Evolutionary conservation across 2,888 invertebrate genomes (phyloP).

Genomic region (Amphipyra berbera): DNA sequence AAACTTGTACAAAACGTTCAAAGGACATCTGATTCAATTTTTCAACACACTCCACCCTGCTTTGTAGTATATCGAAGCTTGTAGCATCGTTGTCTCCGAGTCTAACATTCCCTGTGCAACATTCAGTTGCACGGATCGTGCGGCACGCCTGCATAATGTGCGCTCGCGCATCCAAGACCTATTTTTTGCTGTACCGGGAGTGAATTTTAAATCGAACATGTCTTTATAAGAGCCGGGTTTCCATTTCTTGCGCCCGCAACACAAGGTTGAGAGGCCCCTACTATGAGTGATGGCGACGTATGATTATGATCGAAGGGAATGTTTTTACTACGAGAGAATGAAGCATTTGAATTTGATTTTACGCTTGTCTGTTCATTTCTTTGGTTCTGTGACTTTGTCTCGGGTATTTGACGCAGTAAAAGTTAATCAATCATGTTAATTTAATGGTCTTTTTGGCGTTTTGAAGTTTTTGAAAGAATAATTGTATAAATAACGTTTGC

Average conservation of each 20-base stretch:
- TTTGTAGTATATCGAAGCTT: slow-evolving; percentile 47
- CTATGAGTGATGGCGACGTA: slow-evolving; percentile 52
- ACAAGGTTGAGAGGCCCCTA: slow-evolving; percentile 59
- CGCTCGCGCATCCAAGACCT: slow-evolving; percentile 77
- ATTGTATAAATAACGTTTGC: slow-evolving; percentile 24
- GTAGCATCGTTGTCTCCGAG: slow-evolving; percentile 54
- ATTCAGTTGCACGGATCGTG: slow-evolving; percentile 77
- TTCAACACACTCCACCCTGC: slow-evolving; percentile 25
- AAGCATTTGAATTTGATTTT: slow-evolving; percentile 27
- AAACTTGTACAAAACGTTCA: slow-evolving; percentile 30
- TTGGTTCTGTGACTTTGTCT: slow-evolving; percentile 13
- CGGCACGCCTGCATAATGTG: slow-evolving; percentile 88
- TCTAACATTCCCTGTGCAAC: slow-evolving; percentile 61
- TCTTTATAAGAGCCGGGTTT: slow-evolving; percentile 78
- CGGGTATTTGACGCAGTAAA: slow-evolving; percentile 16
- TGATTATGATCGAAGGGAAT: slow-evolving; percentile 44
- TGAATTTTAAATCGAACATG: slow-evolving; percentile 87
- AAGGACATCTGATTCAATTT: slow-evolving; percentile 34
- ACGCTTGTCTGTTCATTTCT: slow-evolving; percentile 46
- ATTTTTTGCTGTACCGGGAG: slow-evolving; percentile 85
- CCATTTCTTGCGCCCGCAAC: slow-evolving; percentile 75
- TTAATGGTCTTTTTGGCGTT: slow-evolving; percentile 13
- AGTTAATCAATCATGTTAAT: slow-evolving; percentile 50
- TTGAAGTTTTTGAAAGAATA: slow-evolving; percentile 39
- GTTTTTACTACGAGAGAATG: slow-evolving; percentile 30